Percentiles rank a stretch among this genome's conserved stretches.
phyloP scores from a whole-genome alignment of 1,140 invertebrate genomes.

The Pachyrhynchus sulphureomaculatus region DNA sequence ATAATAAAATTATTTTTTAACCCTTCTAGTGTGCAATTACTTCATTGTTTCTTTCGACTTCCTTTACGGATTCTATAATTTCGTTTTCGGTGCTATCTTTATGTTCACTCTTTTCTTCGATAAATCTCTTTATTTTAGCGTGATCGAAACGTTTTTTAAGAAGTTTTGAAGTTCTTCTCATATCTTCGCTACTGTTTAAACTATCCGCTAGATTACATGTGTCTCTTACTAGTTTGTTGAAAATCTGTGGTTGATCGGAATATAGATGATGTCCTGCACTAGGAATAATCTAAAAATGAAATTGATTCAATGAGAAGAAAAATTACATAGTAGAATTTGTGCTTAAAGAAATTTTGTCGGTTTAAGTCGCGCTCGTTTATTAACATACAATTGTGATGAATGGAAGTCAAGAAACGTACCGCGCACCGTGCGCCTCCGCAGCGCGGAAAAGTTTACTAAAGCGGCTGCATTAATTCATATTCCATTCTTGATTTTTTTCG shows the following conservation, averaged over 20 bases:
- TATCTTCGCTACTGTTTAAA: background rate
- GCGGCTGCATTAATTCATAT: too few species aligned
- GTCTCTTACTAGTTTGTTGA: slow-evolving; percentile 80
- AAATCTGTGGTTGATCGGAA: slow-evolving; percentile 84
- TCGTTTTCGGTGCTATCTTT: background rate
- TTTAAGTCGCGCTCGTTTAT: too few species aligned
- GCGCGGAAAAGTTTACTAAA: too few species aligned
- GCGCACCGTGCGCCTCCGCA: too few species aligned
- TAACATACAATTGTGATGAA: too few species aligned
- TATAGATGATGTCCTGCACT: slow-evolving; percentile 96
- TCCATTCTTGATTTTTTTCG: too few species aligned
- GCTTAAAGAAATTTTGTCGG: background rate
- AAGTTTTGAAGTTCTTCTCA: background rate
- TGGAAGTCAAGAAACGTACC: too few species aligned
- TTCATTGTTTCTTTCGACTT: background rate
- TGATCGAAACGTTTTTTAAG: slow-evolving; percentile 7
- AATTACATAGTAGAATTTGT: background rate
- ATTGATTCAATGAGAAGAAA: background rate
- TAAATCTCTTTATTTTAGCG: slow-evolving; percentile 3
- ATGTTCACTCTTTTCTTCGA: background rate
- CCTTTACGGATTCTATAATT: background rate
- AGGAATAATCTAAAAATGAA: slow-evolving; percentile 69
- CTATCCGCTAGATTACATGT: slow-evolving; percentile 65
- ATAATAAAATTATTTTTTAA: too few species aligned
- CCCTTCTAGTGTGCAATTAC: background rate